Base-by-base conservation (phyloP, 53 echinoderm and acorn worm genomes). In the Pentamera pediparva region DNA sequence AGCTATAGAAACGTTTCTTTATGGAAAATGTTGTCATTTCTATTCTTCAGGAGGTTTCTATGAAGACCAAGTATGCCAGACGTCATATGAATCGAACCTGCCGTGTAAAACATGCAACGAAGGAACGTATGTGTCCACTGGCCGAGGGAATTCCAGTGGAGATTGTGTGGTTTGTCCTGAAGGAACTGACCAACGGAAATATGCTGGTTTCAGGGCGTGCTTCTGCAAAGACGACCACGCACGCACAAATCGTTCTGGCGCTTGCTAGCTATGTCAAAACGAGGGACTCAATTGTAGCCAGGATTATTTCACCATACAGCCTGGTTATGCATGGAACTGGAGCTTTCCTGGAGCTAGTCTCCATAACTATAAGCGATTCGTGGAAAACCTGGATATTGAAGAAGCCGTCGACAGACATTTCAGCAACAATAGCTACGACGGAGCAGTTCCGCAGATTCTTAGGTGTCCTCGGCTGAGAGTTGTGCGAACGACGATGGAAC, bases 301-400 rank as follows among this genome's bases (percentile, higher is more conserved):
- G 4, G 71, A 51, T 19, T 70, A 19, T 24, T 6, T 34, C 0
- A 34, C 34, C 4, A 50, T 70, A 6, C 6, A 17, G 4, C 71
- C 50, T 17, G 65, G 65, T 6, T 65, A 65, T 25, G 9, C 8
- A 12, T 65, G 65, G 65, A 65, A 65, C 41, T 70, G 71, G 71
- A 25, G 52, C 13, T 35, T 70, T 8, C 40, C 38, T 2, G 25
- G 9, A n/a, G 53, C 71, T 13, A 52, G 52, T 51, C 4, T 70
- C n/a, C 29, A 12, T 29, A 19, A 51, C n/a, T 70, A 70, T 32
- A 43, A 17, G n/a, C 7, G 2, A 21, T 70, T 70, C 52, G 50
- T 32, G n/a, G 18, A 5, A 17, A 70, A 51, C 12, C 25, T 70
- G 19, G 12, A 31, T 13, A 19, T 5, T 6, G 70, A 32, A 4